Evolutionary conservation across 2,888 invertebrate genomes (phyloP).

Genomic region (Drosophila lacicola): DNA sequence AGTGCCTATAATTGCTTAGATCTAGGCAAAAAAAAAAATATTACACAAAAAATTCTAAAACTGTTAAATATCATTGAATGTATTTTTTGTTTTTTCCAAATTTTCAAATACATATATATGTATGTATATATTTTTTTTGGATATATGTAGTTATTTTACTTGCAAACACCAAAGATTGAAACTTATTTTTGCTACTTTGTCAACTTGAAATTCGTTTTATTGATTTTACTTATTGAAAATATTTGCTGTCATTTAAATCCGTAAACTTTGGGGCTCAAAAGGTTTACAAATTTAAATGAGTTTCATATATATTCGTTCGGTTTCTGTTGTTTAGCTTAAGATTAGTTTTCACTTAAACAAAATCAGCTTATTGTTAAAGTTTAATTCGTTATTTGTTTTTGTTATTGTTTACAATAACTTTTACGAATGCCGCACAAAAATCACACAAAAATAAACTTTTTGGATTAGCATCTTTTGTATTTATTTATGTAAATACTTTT

Average conservation of each 20-base stretch:
- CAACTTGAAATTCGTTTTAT: slow-evolving; percentile 48
- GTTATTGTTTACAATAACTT: slow-evolving; percentile 25
- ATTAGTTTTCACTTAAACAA: slow-evolving; percentile 32
- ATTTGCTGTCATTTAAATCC: slow-evolving; percentile 80
- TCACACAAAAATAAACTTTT: slow-evolving; percentile 33
- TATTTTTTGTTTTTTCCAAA: not conserved
- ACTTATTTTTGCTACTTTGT: slow-evolving; percentile 18
- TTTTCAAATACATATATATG: not conserved
- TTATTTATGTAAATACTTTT: slow-evolving; percentile 20
- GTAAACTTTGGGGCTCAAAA: slow-evolving; percentile 84
- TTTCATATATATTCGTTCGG: slow-evolving; percentile 32
- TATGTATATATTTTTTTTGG: not conserved
- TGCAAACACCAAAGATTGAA: slow-evolving; percentile 31
- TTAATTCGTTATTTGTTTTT: slow-evolving; percentile 13
- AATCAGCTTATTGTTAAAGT: slow-evolving; percentile 37
- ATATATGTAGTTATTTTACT: slow-evolving; percentile 7
- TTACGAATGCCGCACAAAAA: slow-evolving; percentile 38
- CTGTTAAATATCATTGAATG: slow-evolving; percentile 43
- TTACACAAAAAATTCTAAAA: slow-evolving; percentile 26
- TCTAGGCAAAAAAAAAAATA: slow-evolving; percentile 33
- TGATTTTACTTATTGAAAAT: slow-evolving; percentile 28
- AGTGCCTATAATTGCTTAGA: slow-evolving; percentile 4
- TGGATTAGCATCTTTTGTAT: slow-evolving; percentile 16
- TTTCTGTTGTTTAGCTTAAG: slow-evolving; percentile 17
- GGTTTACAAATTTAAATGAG: slow-evolving; percentile 84